phyloP scores from a whole-genome alignment of 2,888 invertebrate species.

The Elegia similella region DNA sequence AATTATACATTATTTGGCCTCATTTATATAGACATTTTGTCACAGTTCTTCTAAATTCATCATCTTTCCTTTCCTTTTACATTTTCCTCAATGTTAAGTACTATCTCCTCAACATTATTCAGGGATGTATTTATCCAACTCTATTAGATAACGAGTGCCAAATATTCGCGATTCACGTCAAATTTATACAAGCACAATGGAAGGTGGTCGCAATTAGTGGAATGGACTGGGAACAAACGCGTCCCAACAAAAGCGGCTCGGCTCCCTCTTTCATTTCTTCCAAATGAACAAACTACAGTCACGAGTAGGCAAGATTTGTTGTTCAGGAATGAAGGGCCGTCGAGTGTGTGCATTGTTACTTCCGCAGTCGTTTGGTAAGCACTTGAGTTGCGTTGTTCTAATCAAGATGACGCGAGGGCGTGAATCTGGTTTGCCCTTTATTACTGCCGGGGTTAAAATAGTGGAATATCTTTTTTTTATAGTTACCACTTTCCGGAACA shows the following conservation, averaged over 20 bases:
- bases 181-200: constrained; percentile 72
- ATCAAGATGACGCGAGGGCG: constrained; percentile 60
- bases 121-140: constrained; percentile 43
- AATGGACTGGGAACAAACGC: constrained; percentile 78
- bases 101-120: too few relatives aligned
- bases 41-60: too few relatives aligned
- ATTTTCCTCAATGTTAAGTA: too few relatives aligned
- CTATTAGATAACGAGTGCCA: constrained; percentile 50
- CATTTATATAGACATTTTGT: too few relatives aligned
- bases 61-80: too few relatives aligned
- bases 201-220: constrained; percentile 78
- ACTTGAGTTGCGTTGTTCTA: constrained; percentile 68
- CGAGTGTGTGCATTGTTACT: constrained; percentile 70
- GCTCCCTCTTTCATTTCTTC: constrained; percentile 76
- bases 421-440: constrained; percentile 32
- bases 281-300: constrained; percentile 79
- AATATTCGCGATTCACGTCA: constrained; percentile 61
- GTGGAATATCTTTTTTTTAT: too few relatives aligned
- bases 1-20: too few relatives aligned
- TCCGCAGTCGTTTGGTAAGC: constrained; percentile 67
- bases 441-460: constrained; percentile 1
- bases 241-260: constrained; percentile 71
- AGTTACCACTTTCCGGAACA: too few relatives aligned
- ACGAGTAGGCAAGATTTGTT: constrained; percentile 72
- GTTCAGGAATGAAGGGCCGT: constrained; percentile 65